Evolutionary conservation across 1,140 invertebrate genomes (phyloP).

Genomic region (Paracyclopina nana): DNA sequence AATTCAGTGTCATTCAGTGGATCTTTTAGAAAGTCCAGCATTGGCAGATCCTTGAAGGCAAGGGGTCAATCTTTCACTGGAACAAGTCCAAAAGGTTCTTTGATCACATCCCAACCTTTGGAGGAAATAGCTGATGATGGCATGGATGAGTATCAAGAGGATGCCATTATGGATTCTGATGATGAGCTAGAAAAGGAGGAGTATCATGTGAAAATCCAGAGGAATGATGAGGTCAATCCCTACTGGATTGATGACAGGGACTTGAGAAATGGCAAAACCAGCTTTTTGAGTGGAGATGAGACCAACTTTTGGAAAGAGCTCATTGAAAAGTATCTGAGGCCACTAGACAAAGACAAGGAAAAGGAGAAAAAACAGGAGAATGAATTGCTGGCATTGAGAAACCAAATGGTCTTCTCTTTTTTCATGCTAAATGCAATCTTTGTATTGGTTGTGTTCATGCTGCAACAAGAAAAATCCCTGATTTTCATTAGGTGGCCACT

Average conservation of each 20-base stretch:
- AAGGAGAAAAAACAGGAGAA: conserved; percentile 17
- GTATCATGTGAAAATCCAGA: no score
- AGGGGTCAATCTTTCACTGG: background rate
- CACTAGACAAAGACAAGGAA: conserved; percentile 17
- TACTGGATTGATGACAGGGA: background rate
- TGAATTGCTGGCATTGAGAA: conserved; percentile 28
- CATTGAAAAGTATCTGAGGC: conserved; percentile 1
- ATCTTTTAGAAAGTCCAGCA: background rate
- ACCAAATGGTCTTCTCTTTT: conserved; percentile 32
- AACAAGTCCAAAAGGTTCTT: background rate
- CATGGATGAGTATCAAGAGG: no score
- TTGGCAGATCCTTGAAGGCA: background rate
- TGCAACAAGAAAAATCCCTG: conserved; percentile 27
- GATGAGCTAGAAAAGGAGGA: no score
- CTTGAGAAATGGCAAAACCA: background rate
- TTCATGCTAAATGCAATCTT: conserved; percentile 33
- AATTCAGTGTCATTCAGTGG: background rate
- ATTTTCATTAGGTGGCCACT: conserved; percentile 29
- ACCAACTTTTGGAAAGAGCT: conserved; percentile 5
- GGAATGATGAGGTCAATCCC: background rate
- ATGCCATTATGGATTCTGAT: no score
- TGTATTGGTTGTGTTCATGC: conserved; percentile 29
- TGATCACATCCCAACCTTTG: background rate
- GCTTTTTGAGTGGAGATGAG: background rate
- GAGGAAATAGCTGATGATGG: background rate